Conservation (phyloP, 2,797 vertebrate genomes). For the Pseudopleuronectes americanus region DNA sequence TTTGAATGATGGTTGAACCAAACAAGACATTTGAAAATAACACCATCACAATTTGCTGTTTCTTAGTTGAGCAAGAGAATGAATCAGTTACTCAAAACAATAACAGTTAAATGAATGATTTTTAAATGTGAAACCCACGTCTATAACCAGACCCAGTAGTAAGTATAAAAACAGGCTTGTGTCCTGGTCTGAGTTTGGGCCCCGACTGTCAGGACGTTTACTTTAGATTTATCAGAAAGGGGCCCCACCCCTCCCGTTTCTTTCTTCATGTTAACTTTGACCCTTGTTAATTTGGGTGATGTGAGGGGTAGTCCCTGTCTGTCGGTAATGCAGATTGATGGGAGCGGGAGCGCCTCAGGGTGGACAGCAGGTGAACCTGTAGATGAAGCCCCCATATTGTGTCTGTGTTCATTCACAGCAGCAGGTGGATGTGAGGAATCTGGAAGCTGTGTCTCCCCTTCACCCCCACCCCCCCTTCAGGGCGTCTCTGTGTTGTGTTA, state of each 20-base stretch:
- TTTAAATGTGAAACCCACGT: neutral
- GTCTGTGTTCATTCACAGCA: conserved; percentile 39
- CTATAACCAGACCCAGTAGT: neutral
- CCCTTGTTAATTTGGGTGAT: conserved; percentile 16
- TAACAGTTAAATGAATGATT: too few relatives aligned
- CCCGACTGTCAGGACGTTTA: neutral
- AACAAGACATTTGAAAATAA: too few relatives aligned
- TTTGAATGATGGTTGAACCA: too few relatives aligned
- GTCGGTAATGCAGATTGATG: conserved; percentile 58
- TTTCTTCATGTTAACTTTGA: conserved; percentile 23
- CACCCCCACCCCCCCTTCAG: conserved; percentile 25
- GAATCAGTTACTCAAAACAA: too few relatives aligned
- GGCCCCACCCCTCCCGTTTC: neutral
- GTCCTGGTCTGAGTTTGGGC: neutral
- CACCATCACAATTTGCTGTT: too few relatives aligned
- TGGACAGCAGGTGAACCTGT: conserved; percentile 43
- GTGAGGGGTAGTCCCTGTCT: conserved; percentile 44
- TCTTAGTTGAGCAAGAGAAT: too few relatives aligned
- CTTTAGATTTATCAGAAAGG: conserved; percentile 1
- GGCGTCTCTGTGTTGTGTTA: conserved; percentile 57
- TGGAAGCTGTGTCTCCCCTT: conserved; percentile 26
- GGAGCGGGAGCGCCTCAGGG: conserved; percentile 27
- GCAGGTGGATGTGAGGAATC: conserved; percentile 54
- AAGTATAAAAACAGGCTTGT: too few relatives aligned
- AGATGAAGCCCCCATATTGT: conserved; percentile 11